These are phyloP conservation scores for Subacronicta megacephala DNA, from an alignment of 2,888 invertebrate genomes.

Conservation along the genomic window DNA sequence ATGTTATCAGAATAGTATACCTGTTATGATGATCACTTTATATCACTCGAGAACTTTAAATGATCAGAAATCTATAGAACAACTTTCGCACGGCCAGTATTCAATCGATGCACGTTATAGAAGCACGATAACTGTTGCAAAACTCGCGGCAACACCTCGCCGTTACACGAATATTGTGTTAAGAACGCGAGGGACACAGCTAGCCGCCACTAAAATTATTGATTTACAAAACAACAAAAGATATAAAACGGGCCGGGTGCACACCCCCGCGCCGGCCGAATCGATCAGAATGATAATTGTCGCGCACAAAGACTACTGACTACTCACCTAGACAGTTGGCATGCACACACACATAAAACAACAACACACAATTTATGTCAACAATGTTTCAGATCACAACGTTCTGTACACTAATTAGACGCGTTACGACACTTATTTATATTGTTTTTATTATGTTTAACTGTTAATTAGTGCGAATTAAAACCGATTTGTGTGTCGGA, in stretches of 20 bases:
- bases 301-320: constrained; percentile 87
- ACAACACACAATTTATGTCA: constrained; percentile 78
- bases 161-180: constrained; percentile 58
- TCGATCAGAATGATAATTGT: constrained; percentile 89
- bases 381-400: constrained; percentile 69
- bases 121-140: constrained; percentile 53
- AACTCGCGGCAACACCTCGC: constrained; percentile 49
- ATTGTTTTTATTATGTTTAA: constrained; percentile 74
- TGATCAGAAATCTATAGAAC: constrained; percentile 40
- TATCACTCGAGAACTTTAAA: constrained; percentile 43
- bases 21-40: constrained; percentile 54
- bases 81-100: constrained; percentile 61
- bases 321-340: constrained; percentile 86
- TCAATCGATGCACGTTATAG: constrained; percentile 53
- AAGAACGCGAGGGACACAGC: constrained; percentile 57
- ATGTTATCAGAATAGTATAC: constrained; percentile 48
- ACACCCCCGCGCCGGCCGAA: constrained; percentile 86
- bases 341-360: constrained; percentile 85
- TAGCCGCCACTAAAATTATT: constrained; percentile 87
- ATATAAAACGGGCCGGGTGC: constrained; percentile 86
- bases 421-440: constrained; percentile 67
- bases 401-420: constrained; percentile 64
- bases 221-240: constrained; percentile 90
- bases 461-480: constrained; percentile 87
- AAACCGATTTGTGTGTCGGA: constrained; percentile 81